Conservation (phyloP, 2,113 vertebrate species). For the Diadophis punctatus region DNA sequence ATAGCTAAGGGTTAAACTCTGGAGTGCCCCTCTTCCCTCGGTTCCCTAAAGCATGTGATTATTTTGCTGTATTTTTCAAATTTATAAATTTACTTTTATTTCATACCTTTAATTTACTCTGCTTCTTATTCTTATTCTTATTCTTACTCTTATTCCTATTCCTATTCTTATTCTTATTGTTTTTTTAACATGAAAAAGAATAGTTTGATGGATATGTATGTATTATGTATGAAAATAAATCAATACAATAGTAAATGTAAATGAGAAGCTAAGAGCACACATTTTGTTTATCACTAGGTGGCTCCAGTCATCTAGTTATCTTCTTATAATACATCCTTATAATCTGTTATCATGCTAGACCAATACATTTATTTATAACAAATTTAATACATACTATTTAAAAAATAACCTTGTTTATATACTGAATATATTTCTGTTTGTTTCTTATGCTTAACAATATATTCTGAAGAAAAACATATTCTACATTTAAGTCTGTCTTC, state of each 20-base stretch:
- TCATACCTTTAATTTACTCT: too few species aligned
- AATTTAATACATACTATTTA: neutral
- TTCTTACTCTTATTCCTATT: neutral
- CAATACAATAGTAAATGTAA: neutral
- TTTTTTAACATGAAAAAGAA: neutral
- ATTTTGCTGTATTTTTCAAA: neutral
- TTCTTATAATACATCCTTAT: neutral
- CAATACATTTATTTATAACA: conserved; percentile 3
- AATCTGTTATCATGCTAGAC: neutral
- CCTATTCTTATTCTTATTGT: neutral
- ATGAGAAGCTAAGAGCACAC: neutral
- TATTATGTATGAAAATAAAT: neutral
- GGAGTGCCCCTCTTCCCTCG: neutral
- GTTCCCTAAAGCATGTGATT: neutral
- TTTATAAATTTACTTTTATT: neutral
- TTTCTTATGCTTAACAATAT: neutral
- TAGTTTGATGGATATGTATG: neutral
- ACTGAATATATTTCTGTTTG: neutral
- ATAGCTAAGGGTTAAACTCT: neutral
- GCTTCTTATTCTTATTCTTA: neutral
- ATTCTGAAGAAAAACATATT: neutral
- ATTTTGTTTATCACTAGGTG: conserved; percentile 8
- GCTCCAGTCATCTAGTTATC: conserved; percentile 11
- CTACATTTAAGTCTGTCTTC: neutral
- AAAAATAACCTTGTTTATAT: neutral